A percentile compares a stretch with the other conserved stretches of the same genome.
Conservation (phyloP, 2,888 invertebrate species). For the Erynnis tages region DNA sequence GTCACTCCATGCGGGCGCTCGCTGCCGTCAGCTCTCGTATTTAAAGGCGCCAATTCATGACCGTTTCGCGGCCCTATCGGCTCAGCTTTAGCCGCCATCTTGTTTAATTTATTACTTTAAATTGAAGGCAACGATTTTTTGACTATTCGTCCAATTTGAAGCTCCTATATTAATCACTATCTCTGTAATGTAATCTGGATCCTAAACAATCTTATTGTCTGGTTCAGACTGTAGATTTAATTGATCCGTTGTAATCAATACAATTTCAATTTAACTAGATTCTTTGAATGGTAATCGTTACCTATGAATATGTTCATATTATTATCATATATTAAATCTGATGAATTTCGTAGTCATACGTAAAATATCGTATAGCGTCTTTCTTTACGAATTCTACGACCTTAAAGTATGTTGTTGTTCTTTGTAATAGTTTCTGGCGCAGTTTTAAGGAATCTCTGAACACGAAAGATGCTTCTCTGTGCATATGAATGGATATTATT, state of each 20-base stretch:
- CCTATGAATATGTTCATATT: conserved; percentile 76
- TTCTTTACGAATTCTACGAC: conserved; percentile 74
- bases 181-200: conserved; percentile 10
- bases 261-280: conserved; percentile 70
- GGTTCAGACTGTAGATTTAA: conserved; percentile 12
- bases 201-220: conserved; percentile 30
- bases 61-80: conserved; percentile 84
- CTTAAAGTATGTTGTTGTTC: conserved; percentile 71
- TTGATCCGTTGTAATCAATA: conserved; percentile 38
- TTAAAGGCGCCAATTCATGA: conserved; percentile 91
- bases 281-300: conserved; percentile 66
- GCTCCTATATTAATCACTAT: background rate
- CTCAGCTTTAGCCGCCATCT: conserved; percentile 74
- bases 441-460: conserved; percentile 73
- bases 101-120: conserved; percentile 31
- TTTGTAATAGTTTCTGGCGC: conserved; percentile 66
- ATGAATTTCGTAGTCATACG: conserved; percentile 71
- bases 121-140: background rate
- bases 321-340: conserved; percentile 50
- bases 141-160: background rate
- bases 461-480: conserved; percentile 65
- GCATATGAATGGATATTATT: conserved; percentile 59
- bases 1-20: conserved; percentile 87
- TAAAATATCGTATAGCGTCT: conserved; percentile 75
- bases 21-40: conserved; percentile 82